Conservation (phyloP, 2,888 invertebrate genomes). For the Operophtera brumata region DNA sequence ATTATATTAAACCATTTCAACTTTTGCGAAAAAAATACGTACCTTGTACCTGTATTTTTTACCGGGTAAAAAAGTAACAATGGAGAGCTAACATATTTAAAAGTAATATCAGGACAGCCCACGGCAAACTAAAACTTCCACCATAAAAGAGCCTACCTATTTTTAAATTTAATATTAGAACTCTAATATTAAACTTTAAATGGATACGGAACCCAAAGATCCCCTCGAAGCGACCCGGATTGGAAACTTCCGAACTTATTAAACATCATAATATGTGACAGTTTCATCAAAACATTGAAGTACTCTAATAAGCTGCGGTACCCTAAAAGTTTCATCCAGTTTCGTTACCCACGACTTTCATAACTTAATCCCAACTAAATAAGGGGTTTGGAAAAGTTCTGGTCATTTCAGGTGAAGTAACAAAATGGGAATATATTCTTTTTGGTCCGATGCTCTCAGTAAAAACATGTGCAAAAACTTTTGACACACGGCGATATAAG, state of each 20-base stretch:
- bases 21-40: too few relatives aligned
- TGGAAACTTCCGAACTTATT: slow-evolving; percentile 46
- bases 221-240: slow-evolving; percentile 23
- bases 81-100: not conserved
- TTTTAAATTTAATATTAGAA: slow-evolving; percentile 11
- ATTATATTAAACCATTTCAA: too few relatives aligned
- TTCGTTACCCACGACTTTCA: slow-evolving; percentile 34
- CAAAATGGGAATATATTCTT: slow-evolving; percentile 48
- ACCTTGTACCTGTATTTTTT: too few relatives aligned
- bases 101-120: not conserved
- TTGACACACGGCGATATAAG: slow-evolving; percentile 50
- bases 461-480: slow-evolving; percentile 61
- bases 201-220: slow-evolving; percentile 20
- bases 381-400: slow-evolving; percentile 42
- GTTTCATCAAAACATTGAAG: slow-evolving; percentile 39
- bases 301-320: slow-evolving; percentile 39
- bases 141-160: slow-evolving; percentile 7
- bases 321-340: slow-evolving; percentile 37
- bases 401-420: slow-evolving; percentile 52
- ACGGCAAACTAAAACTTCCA: not conserved
- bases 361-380: slow-evolving; percentile 52
- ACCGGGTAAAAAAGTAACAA: too few relatives aligned
- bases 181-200: slow-evolving; percentile 29
- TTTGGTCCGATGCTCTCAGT: slow-evolving; percentile 45
- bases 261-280: slow-evolving; percentile 45